Base-by-base conservation (phyloP, 2,888 invertebrate genomes). In the Shargacucullia verbasci region DNA sequence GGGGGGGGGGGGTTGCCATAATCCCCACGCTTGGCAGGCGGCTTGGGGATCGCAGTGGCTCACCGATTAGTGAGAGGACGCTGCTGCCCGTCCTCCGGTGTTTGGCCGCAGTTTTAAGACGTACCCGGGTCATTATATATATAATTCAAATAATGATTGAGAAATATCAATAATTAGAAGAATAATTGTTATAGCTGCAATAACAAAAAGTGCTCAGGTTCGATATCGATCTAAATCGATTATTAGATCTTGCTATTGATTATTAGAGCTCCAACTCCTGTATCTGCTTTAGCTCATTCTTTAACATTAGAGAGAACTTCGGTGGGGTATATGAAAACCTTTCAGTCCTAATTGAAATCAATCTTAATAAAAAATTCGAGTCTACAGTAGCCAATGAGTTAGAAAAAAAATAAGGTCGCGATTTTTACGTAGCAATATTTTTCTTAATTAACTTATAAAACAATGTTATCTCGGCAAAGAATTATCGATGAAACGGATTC, bases 131-230 rank as follows among this genome's bases (percentile, higher is more conserved):
- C n/a, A n/a, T n/a, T n/a, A n/a, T n/a, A n/a, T n/a, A n/a, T n/a
- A n/a, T n/a, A n/a, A n/a, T n/a, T n/a, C n/a, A n/a, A 81, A 79
- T 70, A 86, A 79, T 85, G 88, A 91, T 88, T 87, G 54, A 70
- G 76, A 74, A 57, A 95, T 94, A 83, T 71, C 70, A 74, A 79
- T 94, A 76, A 85, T 94, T 85, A 81, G 83, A 0, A 8, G 72
- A n/a, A 89, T 95, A 78, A 81, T 94, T 66, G 88, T 92, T 82
- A 86, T 94, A 73, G 95, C 95, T 0, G 94, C 95, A 49, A 95
- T 96, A 91, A 97, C 97, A 60, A 97, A 97, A 89, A 97, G 97
- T 73, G 97, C 97, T 82, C 97, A 97, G 88, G 95, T 97, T 94
- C 97, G n/a, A n/a, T n/a, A n/a, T n/a, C n/a, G n/a, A n/a, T n/a